Evolutionary conservation across 2,113 vertebrate genomes (phyloP).

Genomic region (Alexandromys fortis): DNA sequence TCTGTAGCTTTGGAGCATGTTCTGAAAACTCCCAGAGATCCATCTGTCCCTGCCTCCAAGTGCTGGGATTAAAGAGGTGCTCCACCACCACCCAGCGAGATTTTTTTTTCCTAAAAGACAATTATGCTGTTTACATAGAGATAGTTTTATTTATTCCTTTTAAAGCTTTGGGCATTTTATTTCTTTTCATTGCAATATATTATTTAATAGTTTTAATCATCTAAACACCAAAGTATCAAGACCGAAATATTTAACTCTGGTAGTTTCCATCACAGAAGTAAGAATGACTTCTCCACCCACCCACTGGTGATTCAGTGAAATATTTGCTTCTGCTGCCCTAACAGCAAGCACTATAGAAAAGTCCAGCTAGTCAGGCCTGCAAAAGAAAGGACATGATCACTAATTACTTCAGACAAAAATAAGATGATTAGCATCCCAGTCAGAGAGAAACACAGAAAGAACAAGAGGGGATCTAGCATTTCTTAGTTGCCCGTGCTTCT

Average conservation of each 20-base stretch:
- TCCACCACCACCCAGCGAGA: too few relatives aligned
- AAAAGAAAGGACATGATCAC: background rate
- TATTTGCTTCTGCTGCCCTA: background rate
- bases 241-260: background rate
- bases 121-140: background rate
- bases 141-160: slow-evolving; percentile 34
- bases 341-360: background rate
- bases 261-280: background rate
- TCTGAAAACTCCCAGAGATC: too few relatives aligned
- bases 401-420: background rate
- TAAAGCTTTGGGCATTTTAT: background rate
- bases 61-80: too few relatives aligned
- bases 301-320: slow-evolving; percentile 11
- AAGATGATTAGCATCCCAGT: background rate
- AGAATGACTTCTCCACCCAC: background rate
- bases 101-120: background rate
- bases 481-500: too few relatives aligned
- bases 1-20: too few relatives aligned
- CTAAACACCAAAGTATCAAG: slow-evolving; percentile 12
- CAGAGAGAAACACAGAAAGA: background rate
- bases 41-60: too few relatives aligned
- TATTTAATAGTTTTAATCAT: slow-evolving; percentile 13
- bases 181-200: slow-evolving; percentile 1
- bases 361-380: background rate
- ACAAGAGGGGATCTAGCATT: background rate